phyloP scores from a whole-genome alignment of 2,888 invertebrate species.

The Alviniconcha strummeri region DNA sequence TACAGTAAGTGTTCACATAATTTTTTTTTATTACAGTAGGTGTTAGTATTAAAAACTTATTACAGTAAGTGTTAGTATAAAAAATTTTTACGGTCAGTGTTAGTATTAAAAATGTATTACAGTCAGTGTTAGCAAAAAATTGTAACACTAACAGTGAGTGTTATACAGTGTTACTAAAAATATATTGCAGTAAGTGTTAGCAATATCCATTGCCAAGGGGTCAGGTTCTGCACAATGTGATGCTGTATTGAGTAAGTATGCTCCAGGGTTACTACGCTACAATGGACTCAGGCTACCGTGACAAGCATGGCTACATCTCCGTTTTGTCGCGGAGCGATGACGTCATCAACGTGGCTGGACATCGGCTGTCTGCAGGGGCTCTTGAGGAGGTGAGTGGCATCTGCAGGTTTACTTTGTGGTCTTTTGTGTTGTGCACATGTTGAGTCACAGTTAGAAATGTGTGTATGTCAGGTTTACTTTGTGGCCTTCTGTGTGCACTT shows the following conservation, averaged over 20 bases:
- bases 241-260: background rate
- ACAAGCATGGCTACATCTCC: conserved; percentile 88
- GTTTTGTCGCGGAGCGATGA: conserved; percentile 95
- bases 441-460: background rate
- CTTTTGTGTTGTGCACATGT: background rate
- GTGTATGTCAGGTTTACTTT: background rate
- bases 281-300: conserved; percentile 93
- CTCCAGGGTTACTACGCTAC: conserved; percentile 91
- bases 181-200: background rate
- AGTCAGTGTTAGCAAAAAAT: background rate
- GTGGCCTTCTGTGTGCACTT: no score
- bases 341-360: conserved; percentile 96
- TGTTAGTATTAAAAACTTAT: no score
- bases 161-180: no score
- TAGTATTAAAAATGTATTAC: background rate
- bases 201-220: no score
- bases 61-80: no score
- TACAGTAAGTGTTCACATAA: no score
- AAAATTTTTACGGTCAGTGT: no score
- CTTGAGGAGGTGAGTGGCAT: conserved; percentile 82
- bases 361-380: conserved; percentile 90
- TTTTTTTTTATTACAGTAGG: no score
- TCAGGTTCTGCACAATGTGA: no score
- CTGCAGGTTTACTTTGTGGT: no score
- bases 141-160: background rate